Evolutionary conservation across 1,140 invertebrate species (phyloP).

Genomic region (Caenorhabditis brenneri): DNA sequence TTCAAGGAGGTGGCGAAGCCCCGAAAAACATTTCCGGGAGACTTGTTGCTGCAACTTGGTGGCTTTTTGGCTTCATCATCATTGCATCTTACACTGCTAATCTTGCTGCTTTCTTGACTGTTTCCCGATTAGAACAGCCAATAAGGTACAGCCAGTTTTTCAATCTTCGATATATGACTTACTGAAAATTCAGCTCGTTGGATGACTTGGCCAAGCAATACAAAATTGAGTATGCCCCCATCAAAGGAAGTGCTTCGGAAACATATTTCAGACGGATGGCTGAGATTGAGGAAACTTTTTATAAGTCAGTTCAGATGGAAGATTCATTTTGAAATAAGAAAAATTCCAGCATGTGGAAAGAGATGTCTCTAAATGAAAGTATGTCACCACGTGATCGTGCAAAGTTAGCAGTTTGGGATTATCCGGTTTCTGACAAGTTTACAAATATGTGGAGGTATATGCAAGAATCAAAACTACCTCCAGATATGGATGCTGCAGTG

Average conservation of each 20-base stretch:
- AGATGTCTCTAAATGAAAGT: slow-evolving; percentile 92
- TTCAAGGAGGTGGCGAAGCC: slow-evolving; percentile 86
- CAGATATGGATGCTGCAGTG: slow-evolving; percentile 80
- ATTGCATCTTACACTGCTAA: slow-evolving; percentile 98
- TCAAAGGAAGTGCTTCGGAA: slow-evolving; percentile 83
- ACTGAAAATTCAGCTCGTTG: slow-evolving; percentile 80
- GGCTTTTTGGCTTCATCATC: slow-evolving; percentile 97
- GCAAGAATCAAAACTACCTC: slow-evolving; percentile 84
- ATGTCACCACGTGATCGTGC: slow-evolving; percentile 85
- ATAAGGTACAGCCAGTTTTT: slow-evolving; percentile 75
- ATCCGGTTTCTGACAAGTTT: slow-evolving; percentile 93
- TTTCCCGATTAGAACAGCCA: slow-evolving; percentile 91
- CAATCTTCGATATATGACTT: not conserved
- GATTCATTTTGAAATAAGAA: not conserved
- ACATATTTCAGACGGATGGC: slow-evolving; percentile 94
- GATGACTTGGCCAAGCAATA: slow-evolving; percentile 95
- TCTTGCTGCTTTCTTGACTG: slow-evolving; percentile 92
- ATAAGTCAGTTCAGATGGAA: slow-evolving; percentile 78
- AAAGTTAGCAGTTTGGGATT: slow-evolving; percentile 96
- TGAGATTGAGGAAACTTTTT: slow-evolving; percentile 89
- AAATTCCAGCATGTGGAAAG: slow-evolving; percentile 87
- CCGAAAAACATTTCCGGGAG: slow-evolving; percentile 78
- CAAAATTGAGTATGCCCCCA: slow-evolving; percentile 92
- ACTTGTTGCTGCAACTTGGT: slow-evolving; percentile 91
- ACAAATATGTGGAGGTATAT: slow-evolving; percentile 98